Conservation (phyloP, 2,113 vertebrate genomes). For the Lagopus muta region DNA sequence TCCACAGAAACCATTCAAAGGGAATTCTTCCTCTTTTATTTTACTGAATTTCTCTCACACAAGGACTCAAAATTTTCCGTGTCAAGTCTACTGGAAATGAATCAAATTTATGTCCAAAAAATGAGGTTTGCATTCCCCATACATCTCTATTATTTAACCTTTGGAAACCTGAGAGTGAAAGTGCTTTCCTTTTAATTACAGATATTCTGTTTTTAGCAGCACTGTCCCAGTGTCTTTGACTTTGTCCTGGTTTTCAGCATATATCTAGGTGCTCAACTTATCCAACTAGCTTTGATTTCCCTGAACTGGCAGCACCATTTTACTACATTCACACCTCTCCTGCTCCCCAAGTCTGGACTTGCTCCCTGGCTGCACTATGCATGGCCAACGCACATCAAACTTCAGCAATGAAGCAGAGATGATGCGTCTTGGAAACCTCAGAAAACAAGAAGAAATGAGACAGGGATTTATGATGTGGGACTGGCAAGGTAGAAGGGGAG, state of each 20-base stretch:
- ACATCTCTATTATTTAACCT: slow-evolving; percentile 64
- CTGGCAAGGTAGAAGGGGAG: not conserved
- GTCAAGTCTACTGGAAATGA: slow-evolving; percentile 10
- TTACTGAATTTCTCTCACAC: slow-evolving; percentile 22
- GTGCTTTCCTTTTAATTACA: slow-evolving; percentile 64
- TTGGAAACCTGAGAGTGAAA: slow-evolving; percentile 55
- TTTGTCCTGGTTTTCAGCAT: slow-evolving; percentile 62
- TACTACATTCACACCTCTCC: not conserved
- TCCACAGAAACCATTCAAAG: slow-evolving; percentile 1
- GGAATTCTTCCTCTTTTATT: not conserved
- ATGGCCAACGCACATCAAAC: not conserved
- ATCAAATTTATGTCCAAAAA: slow-evolving; percentile 41
- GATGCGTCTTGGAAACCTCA: not conserved
- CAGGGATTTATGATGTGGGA: not conserved
- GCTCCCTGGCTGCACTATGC: not conserved
- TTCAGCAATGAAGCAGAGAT: not conserved
- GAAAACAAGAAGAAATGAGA: not conserved
- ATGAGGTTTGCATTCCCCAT: slow-evolving; percentile 54
- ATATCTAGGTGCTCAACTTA: slow-evolving; percentile 42
- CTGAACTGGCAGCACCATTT: not conserved
- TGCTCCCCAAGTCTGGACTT: not conserved
- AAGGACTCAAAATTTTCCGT: slow-evolving; percentile 20
- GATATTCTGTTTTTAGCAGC: slow-evolving; percentile 62
- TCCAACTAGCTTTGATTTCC: slow-evolving; percentile 7
- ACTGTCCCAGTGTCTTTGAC: slow-evolving; percentile 50